These are phyloP conservation scores for Melanotus villosus DNA, from an alignment of 2,888 invertebrate genomes.

Conservation along the genomic window DNA sequence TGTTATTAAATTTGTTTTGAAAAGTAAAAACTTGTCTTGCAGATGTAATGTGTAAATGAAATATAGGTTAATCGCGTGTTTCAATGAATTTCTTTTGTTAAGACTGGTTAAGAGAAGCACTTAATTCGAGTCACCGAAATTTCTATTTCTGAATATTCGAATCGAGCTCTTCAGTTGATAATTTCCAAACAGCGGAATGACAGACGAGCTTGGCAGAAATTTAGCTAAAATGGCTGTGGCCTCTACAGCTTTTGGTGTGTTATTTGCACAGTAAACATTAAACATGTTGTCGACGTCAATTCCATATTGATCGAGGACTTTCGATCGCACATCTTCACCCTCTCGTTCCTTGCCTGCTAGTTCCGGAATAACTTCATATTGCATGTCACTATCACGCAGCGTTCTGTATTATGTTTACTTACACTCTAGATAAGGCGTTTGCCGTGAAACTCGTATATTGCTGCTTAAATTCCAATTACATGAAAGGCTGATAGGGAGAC, in stretches of 20 bases:
- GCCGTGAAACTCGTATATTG: constrained; percentile 36
- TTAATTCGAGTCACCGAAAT: too few species aligned
- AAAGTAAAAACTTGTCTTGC: too few species aligned
- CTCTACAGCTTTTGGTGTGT: neutral
- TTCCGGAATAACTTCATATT: constrained; percentile 37
- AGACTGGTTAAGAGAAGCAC: too few species aligned
- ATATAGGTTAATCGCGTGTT: too few species aligned
- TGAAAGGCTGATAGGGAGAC: constrained; percentile 34
- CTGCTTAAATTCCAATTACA: constrained; percentile 46
- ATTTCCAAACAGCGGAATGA: neutral
- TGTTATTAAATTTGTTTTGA: too few species aligned
- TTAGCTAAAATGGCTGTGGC: neutral
- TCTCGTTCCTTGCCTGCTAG: neutral
- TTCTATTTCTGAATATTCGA: neutral
- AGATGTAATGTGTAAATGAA: too few species aligned
- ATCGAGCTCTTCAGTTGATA: neutral
- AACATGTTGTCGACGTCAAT: neutral
- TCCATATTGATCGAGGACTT: constrained; percentile 4
- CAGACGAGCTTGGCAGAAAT: neutral
- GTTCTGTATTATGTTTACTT: constrained; percentile 41
- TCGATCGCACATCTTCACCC: constrained; percentile 1
- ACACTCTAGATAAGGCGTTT: constrained; percentile 40
- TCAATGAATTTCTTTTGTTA: too few species aligned
- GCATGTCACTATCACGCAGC: constrained; percentile 38
- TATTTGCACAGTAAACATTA: constrained; percentile 1